phyloP scores from a whole-genome alignment of 2,797 vertebrate genomes.

The Pipistrellus kuhlii region DNA sequence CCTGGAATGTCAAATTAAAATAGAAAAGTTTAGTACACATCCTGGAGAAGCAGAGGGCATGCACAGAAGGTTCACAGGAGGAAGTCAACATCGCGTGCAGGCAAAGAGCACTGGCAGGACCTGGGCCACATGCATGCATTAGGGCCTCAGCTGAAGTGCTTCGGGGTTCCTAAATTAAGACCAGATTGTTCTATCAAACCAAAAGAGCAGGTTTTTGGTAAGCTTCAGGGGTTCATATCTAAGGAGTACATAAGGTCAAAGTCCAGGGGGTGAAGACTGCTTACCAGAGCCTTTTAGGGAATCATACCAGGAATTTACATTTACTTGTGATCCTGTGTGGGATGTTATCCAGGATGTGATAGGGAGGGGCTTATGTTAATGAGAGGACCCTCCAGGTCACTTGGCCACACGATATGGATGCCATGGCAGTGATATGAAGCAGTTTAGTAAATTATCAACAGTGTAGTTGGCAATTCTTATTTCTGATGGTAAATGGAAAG shows the following conservation, averaged over 20 bases:
- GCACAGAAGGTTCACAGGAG: background rate
- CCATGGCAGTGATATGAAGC: background rate
- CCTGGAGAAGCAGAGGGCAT: background rate
- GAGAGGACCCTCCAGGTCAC: background rate
- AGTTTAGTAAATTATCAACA: background rate
- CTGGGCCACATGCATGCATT: background rate
- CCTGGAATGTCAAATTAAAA: background rate
- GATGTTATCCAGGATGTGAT: too few relatives aligned
- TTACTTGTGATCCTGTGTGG: background rate
- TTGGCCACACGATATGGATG: background rate
- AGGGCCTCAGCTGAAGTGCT: background rate
- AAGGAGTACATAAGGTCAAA: background rate
- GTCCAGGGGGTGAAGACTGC: background rate
- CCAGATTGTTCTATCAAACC: background rate
- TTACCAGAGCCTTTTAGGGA: background rate
- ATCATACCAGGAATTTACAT: background rate
- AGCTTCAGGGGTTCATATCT: background rate
- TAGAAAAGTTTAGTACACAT: background rate
- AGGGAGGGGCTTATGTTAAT: background rate
- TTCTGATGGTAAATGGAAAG: background rate
- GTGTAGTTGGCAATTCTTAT: background rate
- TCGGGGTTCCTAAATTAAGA: background rate
- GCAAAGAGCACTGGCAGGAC: background rate
- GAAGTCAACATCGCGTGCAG: too few relatives aligned
- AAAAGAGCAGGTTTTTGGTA: background rate